These are phyloP conservation scores for Saguinus imperator DNA, from an alignment of 2,113 vertebrate genomes.

Conservation along the genomic window DNA sequence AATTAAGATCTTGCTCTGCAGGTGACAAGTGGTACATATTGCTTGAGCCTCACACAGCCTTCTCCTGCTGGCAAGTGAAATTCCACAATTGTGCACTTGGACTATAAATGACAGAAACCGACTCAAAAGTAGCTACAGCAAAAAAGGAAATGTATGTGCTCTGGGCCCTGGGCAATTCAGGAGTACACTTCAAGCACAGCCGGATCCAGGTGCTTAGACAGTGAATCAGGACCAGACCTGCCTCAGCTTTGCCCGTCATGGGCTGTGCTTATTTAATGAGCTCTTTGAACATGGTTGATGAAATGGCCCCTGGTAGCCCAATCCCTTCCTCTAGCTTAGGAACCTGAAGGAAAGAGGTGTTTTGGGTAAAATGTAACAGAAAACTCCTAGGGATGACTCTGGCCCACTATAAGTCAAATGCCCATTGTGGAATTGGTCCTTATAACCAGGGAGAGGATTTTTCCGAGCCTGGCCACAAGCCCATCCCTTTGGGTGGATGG, in stretches of 20 bases:
- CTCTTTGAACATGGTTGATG: not conserved
- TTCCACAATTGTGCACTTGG: not conserved
- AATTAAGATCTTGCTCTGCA: not conserved
- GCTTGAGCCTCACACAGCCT: not conserved
- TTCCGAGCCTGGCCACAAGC: not conserved
- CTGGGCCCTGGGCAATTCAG: not conserved
- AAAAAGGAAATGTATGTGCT: not conserved
- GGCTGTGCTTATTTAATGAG: not conserved
- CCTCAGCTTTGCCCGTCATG: not conserved
- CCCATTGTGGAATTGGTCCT: not conserved
- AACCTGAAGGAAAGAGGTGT: not conserved
- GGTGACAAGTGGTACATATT: fast-evolving
- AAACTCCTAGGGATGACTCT: not conserved
- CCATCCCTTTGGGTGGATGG: not conserved
- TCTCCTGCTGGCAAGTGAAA: not conserved
- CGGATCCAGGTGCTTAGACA: not conserved
- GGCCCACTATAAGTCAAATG: not conserved
- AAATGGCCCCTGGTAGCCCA: not conserved
- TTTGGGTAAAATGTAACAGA: not conserved
- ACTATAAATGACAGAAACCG: not conserved
- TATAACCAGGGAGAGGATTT: not conserved
- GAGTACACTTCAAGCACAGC: fast-evolving
- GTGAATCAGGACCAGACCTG: not conserved
- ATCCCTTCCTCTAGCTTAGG: not conserved
- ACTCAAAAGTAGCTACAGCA: not conserved